Evolutionary conservation across 2,113 vertebrate genomes (phyloP).

Genomic region (Rana temporaria): DNA sequence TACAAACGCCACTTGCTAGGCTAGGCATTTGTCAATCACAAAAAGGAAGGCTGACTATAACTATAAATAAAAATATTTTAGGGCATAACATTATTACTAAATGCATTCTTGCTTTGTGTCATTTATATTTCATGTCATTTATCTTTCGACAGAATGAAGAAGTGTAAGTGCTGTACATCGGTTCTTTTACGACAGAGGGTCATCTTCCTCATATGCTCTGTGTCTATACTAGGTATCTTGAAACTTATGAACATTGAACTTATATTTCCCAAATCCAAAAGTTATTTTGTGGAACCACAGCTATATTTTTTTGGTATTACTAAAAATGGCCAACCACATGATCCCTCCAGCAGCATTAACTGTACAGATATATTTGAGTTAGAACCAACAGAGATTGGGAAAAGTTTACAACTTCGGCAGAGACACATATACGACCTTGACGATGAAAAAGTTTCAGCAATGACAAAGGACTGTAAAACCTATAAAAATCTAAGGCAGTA

Average conservation of each 20-base stretch:
- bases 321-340: conserved; percentile 21
- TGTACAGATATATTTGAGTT: conserved; percentile 84
- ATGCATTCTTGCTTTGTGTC: too few species aligned
- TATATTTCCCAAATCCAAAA: conserved; percentile 58
- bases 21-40: too few species aligned
- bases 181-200: conserved; percentile 65
- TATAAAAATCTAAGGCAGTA: conserved; percentile 79
- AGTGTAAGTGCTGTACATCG: conserved; percentile 69
- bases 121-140: not conserved
- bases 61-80: too few species aligned
- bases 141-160: conserved; percentile 82
- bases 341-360: conserved; percentile 72
- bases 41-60: too few species aligned
- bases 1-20: too few species aligned
- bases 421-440: conserved; percentile 75
- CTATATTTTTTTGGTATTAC: conserved; percentile 64
- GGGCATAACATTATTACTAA: too few species aligned
- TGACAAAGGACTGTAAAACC: conserved; percentile 75
- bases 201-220: conserved; percentile 66
- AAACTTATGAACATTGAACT: conserved; percentile 71
- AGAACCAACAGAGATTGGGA: conserved; percentile 88
- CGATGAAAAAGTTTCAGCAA: conserved; percentile 76
- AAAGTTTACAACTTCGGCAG: conserved; percentile 81
- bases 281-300: conserved; percentile 79
- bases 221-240: conserved; percentile 74